Base-by-base conservation (phyloP, 2,113 vertebrate genomes). In the Zingel zingel region DNA sequence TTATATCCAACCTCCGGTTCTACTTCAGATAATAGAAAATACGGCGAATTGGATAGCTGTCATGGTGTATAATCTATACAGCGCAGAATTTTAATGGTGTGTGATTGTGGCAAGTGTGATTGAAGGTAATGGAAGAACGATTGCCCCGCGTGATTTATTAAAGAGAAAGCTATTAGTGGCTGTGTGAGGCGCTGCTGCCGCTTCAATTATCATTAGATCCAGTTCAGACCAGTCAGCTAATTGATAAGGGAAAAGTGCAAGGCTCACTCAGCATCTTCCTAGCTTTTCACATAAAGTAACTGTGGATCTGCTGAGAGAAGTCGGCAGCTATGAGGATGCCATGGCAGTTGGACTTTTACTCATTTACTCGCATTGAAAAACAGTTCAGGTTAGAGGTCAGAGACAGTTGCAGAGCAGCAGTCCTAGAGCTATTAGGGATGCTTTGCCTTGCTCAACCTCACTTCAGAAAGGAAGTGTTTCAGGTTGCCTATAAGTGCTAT, bases 181-280 rank as follows among this genome's bases (percentile, higher is more conserved):
- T 58, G 67, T 39, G 67, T 45, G 84, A 89, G 58, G 86, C 33
- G 48, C 74, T 68, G 74, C 88, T 57, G 87, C 81, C 3, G 81
- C 85, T 66, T 86, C 84, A 84, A 82, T 92, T 79, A 91, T 87
- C 88, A 78, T 92, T 87, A 91, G 53, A 66, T 75, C 84, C 81
- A 58, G 80, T 89, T 90, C 72, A 79, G 79, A 81, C 79, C 77
- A 90, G 87, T 89, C 90, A 86, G 88, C 90, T 88, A 82, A 90
- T 88, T 83, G 80, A 61, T 63, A 36, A 77, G 50, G 19, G 85
- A 59, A 77, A 53, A 66, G 72, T 48, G 69, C 66, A 74, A 21
- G 11, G 71, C 87, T 82, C 58, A 33, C 72, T 79, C 82, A 76
- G 82, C 69, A 71, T 75, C 53, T 83, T 77, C 77, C 21, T 36